Percentiles rank a stretch among this genome's conserved stretches.
Conservation (phyloP, 2,797 vertebrate genomes). For the Nyctalus aviator region DNA sequence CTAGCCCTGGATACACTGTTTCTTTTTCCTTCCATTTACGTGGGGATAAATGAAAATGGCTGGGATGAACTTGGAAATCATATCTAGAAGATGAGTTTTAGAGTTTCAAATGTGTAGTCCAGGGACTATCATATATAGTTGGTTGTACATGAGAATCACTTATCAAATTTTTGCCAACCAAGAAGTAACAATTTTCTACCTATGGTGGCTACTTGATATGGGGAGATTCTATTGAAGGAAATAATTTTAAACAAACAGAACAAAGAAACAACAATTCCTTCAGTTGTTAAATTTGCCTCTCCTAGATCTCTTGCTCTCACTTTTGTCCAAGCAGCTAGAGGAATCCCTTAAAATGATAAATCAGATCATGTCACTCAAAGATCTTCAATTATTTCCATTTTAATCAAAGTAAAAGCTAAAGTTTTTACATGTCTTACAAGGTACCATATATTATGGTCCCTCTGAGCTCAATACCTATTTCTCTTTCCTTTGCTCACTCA, state of each 20-base stretch:
- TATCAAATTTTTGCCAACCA: not conserved
- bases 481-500: not conserved
- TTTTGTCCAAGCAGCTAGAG: not conserved
- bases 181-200: not conserved
- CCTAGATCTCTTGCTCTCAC: not conserved
- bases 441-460: accelerated
- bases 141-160: not conserved
- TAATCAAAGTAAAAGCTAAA: not conserved
- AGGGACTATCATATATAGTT: not conserved
- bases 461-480: not conserved
- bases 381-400: not conserved
- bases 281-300: not conserved
- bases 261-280: not conserved
- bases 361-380: not conserved
- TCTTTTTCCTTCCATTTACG: not conserved
- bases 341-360: not conserved
- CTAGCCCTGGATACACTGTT: not conserved
- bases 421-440: not conserved
- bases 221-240: not conserved
- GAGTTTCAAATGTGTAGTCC: not conserved
- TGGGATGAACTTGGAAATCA: not conserved
- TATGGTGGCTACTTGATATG: not conserved
- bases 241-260: not conserved
- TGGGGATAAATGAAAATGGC: not conserved
- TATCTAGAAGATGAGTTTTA: not conserved